Evolutionary conservation across 1,140 invertebrate species (phyloP).

Genomic region (Galleria mellonella): DNA sequence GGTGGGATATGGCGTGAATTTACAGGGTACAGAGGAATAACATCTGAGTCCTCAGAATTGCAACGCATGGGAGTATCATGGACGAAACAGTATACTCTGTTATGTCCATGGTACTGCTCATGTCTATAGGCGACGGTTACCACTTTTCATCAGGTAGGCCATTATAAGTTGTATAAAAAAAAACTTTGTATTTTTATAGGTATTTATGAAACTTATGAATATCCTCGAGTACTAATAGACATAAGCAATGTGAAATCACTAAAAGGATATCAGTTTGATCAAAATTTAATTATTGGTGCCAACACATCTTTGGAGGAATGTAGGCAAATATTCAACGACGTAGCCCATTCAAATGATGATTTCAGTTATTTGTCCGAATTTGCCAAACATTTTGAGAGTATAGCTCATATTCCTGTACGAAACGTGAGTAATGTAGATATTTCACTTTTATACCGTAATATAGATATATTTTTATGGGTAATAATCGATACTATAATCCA

Average conservation of each 20-base stretch:
- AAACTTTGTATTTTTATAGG: constrained; percentile 36
- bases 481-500: no score
- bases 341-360: constrained; percentile 50
- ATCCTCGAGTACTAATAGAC: constrained; percentile 78
- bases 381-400: constrained; percentile 71
- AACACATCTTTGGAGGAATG: constrained; percentile 79
- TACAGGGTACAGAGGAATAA: no score
- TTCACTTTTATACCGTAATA: background rate
- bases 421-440: constrained; percentile 66
- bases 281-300: constrained; percentile 76
- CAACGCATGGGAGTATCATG: no score
- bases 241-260: constrained; percentile 80
- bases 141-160: no score
- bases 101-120: no score
- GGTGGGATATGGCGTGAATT: no score
- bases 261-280: constrained; percentile 69
- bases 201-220: constrained; percentile 42
- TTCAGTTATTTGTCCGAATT: constrained; percentile 68
- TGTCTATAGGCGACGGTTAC: no score
- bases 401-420: constrained; percentile 78
- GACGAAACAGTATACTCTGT: no score
- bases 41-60: no score
- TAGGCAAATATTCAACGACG: constrained; percentile 76
- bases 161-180: no score
- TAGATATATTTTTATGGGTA: background rate